Evolutionary conservation across 2,888 invertebrate species (phyloP), one percentile per base, ranked within the genome.

Genomic region (Mythimna impura): DNA sequence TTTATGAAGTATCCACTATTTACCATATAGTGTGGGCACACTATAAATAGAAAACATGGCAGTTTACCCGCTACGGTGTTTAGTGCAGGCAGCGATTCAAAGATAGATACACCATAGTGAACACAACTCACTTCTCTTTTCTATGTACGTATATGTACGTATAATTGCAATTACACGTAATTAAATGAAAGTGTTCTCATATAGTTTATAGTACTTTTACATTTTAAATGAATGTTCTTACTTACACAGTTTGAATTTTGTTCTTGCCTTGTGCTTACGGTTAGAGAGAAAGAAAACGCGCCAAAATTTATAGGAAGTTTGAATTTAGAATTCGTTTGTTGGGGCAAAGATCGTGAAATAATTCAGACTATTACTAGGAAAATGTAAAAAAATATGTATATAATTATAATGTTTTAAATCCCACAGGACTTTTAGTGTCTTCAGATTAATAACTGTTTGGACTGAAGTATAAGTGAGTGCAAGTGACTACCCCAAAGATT

Each of bases 41-140:
- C 83, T 87, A 85, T 85, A 81, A 89, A 88, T 91, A 92, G 92
- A 92, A 93, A 92, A 88, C 89, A 83, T 84, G 78, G 88, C 82
- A 87, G 87, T 87, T 85, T 83, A 86, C 81, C 83, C 80, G 78
- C 62, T 80, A 72, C 83, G 76, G 82, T 84, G 83, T 78, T 87
- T 84, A 85, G 88, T 85, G 78, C 76, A 86, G 75, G 55, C 75
- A 80, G 75, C 76, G 85, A 86, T 86, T 76, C 76, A 81, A 73
- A 78, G 81, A 81, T 78, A 81, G 82, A 75, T 78, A 86, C 78
- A 86, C 81, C 76, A 83, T 81, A 76, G 72, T 76, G 82, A 82
- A 73, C 82, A 86, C 78, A 78, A 61, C 73, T 73, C 64, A 74
- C 74, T 71, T 74, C 71, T 65, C 71, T 66, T 72, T 69, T 69